Base-by-base conservation (phyloP, 2,797 vertebrate species). In the Philypnodon macrostomus region DNA sequence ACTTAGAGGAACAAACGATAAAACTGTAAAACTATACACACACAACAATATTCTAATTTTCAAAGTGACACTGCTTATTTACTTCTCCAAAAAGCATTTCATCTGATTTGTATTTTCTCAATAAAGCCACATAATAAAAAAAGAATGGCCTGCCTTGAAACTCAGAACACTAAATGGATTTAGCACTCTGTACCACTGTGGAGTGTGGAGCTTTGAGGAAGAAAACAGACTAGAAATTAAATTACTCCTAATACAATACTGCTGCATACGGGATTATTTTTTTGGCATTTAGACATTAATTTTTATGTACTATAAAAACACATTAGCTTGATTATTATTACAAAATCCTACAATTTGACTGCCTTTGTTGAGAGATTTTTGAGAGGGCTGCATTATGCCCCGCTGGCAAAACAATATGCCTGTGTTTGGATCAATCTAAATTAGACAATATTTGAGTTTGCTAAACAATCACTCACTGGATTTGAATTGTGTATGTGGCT, bases 31-130 rank as follows among this genome's bases (percentile, higher is more conserved):
- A n/a, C n/a, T n/a, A n/a, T n/a, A 12, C 17, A 14, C 38, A 14
- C 0, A 27, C 23, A 4, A 10, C 12, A 17, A 29, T 29, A 26
- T 17, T 42, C 40, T 16, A 8, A 29, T 1, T 7, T 29, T 42
- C 24, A 29, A 29, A 42, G 26, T 42, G 40, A 29, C 8, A 17
- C 40, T 42, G 29, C 12, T n/a, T 27, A 13, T 30, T 33, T 33
- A 33, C 13, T 14, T 33, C n/a, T 5, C 2, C 5, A 15, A 29
- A 27, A 29, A 42, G 16, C 40, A 29, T 16, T 10, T 27, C 11
- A 17, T 4, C 14, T 39, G 8, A 2, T 15, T 27, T 27, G 10
- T 5, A 9, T 15, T 15, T 6, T 27, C 8, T 9, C 27, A n/a
- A n/a, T n/a, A n/a, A n/a, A n/a, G 17, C 14, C 26, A 30, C 10